phyloP scores from a whole-genome alignment of 2,113 vertebrate genomes.

The Anhinga rufa region DNA sequence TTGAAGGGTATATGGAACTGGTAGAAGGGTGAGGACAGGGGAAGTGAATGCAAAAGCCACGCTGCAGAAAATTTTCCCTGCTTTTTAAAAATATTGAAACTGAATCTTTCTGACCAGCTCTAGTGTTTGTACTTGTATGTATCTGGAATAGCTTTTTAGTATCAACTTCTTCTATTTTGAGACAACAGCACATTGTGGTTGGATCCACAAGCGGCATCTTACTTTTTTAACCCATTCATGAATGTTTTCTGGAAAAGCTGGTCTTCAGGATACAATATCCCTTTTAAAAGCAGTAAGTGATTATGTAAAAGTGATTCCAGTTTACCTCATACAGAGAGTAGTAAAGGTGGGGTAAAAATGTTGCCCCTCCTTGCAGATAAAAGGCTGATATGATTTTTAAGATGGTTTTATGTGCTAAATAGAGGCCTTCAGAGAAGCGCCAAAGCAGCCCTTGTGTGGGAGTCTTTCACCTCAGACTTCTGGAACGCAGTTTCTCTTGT shows the following conservation, averaged over 20 bases:
- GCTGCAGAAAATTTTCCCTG: neutral
- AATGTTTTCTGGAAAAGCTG: constrained; percentile 50
- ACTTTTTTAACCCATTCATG: constrained; percentile 14
- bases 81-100: neutral
- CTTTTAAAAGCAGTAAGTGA: constrained; percentile 26
- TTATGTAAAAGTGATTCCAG: constrained; percentile 49
- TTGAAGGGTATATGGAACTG: constrained; percentile 48
- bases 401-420: constrained; percentile 37
- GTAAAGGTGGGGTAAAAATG: neutral
- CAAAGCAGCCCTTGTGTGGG: constrained; percentile 32
- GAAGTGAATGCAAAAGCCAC: neutral
- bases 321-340: constrained; percentile 57
- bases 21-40: neutral
- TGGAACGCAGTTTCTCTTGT: constrained; percentile 43
- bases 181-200: constrained; percentile 62
- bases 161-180: constrained; percentile 68
- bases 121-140: constrained; percentile 62
- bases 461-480: constrained; percentile 47
- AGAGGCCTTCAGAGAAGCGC: constrained; percentile 60
- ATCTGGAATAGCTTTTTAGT: constrained; percentile 74
- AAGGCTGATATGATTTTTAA: constrained; percentile 3
- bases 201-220: constrained; percentile 42
- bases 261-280: constrained; percentile 51
- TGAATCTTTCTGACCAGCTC: constrained; percentile 53
- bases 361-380: neutral